These are phyloP conservation scores for Diadophis punctatus DNA, from an alignment of 2,113 vertebrate species.

Conservation along the genomic window DNA sequence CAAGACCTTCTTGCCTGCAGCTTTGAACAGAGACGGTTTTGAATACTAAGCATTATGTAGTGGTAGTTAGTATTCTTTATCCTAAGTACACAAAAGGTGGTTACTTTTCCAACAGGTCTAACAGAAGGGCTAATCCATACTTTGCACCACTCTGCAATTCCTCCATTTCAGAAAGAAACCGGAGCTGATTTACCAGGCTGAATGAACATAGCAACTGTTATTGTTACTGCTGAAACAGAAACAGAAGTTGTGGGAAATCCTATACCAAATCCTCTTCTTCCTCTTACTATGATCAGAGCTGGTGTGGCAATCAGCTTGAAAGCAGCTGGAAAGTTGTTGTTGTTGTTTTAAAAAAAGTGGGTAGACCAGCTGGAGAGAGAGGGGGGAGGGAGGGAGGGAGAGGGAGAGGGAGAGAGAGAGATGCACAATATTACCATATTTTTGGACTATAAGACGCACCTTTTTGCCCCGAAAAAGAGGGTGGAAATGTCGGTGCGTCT, in stretches of 20 bases:
- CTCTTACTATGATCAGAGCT: background rate
- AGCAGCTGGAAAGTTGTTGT: slow-evolving; percentile 52
- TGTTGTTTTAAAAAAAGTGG: slow-evolving; percentile 10
- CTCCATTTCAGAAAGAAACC: background rate
- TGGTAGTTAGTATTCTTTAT: background rate
- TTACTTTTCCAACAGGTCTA: background rate
- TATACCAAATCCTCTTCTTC: background rate
- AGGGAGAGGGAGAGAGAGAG: slow-evolving; percentile 40
- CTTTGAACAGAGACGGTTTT: background rate
- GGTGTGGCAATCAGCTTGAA: slow-evolving; percentile 41
- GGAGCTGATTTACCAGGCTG: background rate
- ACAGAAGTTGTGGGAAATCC: background rate
- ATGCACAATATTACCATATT: slow-evolving; percentile 42
- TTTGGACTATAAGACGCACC: too few relatives aligned
- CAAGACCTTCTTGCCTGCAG: background rate
- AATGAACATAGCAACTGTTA: background rate
- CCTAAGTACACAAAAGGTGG: background rate
- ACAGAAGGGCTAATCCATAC: background rate
- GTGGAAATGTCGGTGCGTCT: too few relatives aligned
- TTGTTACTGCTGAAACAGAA: background rate
- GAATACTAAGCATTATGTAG: background rate
- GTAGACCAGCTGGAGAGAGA: slow-evolving; percentile 45
- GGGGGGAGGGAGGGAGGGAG: slow-evolving; percentile 43
- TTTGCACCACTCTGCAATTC: background rate
- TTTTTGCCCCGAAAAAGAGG: too few relatives aligned